These are phyloP conservation scores for Carabus problematicus DNA, from an alignment of 2,888 invertebrate genomes.

Conservation along the genomic window DNA sequence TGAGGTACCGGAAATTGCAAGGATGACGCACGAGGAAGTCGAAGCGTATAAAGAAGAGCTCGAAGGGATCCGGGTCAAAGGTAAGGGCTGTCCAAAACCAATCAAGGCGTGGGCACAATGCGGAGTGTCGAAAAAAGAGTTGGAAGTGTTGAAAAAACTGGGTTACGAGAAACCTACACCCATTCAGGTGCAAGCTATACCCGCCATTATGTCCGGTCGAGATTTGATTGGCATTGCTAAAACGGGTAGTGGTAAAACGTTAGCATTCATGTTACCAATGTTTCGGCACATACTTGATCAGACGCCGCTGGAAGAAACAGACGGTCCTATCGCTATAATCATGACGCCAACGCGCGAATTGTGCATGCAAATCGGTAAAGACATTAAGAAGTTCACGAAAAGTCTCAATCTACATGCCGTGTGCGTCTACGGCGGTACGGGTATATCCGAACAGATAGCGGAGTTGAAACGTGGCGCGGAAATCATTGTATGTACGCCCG, in stretches of 20 bases:
- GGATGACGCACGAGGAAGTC: constrained; percentile 88
- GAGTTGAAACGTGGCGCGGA: constrained; percentile 96
- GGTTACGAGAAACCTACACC: constrained; percentile 98
- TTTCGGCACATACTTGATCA: constrained; percentile 96
- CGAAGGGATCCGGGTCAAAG: constrained; percentile 95
- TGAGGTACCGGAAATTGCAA: constrained; percentile 93
- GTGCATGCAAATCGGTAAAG: constrained; percentile 98
- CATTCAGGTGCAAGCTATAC: constrained; percentile 97
- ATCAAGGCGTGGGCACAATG: constrained; percentile 98
- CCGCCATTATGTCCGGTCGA: constrained; percentile 94
- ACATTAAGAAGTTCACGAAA: constrained; percentile 94
- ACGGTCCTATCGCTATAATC: constrained; percentile 95
- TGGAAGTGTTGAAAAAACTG: constrained; percentile 88
- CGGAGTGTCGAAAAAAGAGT: constrained; percentile 94
- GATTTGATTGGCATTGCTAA: constrained; percentile 99
- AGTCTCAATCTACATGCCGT: constrained; percentile 85
- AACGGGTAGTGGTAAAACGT: constrained; percentile 98
- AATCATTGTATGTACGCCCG: constrained; percentile 98
- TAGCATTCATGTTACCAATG: constrained; percentile 98
- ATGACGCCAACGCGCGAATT: constrained; percentile 98
- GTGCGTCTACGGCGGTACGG: constrained; percentile 98
- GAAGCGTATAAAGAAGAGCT: constrained; percentile 86
- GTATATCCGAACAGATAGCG: constrained; percentile 92
- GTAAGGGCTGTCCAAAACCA: constrained; percentile 95
- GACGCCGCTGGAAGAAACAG: constrained; percentile 90